These are phyloP conservation scores for Chiroxiphia lanceolata DNA, from an alignment of 2,797 vertebrate genomes.

Conservation along the genomic window DNA sequence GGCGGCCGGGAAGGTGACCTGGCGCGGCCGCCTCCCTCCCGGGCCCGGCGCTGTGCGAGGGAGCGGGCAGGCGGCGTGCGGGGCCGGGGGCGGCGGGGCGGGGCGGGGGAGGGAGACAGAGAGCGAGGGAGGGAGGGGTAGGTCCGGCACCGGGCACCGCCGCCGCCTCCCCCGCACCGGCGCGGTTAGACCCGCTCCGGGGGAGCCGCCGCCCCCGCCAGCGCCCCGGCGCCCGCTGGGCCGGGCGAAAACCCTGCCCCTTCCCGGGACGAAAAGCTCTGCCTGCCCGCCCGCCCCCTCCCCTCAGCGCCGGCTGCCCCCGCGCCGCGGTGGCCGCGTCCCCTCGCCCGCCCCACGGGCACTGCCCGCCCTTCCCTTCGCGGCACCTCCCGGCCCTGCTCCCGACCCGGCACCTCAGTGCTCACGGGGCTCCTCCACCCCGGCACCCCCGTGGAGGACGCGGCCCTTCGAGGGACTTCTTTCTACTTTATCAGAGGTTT, in stretches of 20 bases:
- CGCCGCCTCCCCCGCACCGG: background rate
- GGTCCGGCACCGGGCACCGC: background rate
- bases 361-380: background rate
- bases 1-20: background rate
- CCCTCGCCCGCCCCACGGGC: background rate
- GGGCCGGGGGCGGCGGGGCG: background rate
- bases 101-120: background rate
- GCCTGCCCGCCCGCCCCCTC: background rate
- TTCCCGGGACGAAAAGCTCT: background rate
- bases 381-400: background rate
- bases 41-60: background rate
- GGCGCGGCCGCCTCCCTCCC: background rate
- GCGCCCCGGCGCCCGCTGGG: background rate
- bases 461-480: background rate
- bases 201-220: background rate
- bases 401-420: background rate
- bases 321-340: background rate
- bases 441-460: background rate
- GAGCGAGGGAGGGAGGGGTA: background rate
- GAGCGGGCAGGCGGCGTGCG: background rate
- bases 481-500: too few species aligned
- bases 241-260: background rate
- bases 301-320: background rate
- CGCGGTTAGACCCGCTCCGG: background rate
- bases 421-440: background rate